A percentile compares a stretch with the other conserved stretches of the same genome.
These are phyloP conservation scores for Epistrophella euchroma DNA, from an alignment of 2,888 invertebrate genomes.

Conservation along the genomic window DNA sequence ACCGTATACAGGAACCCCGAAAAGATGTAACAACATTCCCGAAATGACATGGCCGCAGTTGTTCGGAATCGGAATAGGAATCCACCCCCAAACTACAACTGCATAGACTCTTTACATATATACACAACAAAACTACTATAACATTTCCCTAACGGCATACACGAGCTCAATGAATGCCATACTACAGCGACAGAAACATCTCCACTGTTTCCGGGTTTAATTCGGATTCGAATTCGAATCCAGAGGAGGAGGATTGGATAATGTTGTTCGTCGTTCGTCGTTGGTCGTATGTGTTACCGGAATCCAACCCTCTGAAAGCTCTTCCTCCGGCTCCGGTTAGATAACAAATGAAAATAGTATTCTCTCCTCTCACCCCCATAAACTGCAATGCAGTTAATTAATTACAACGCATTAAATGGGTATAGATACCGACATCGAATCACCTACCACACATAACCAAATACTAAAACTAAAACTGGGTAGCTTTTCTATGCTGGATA, in stretches of 20 bases:
- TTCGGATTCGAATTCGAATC: constrained; percentile 59
- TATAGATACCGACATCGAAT: constrained; percentile 32
- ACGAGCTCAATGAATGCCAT: constrained; percentile 56
- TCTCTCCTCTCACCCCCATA: constrained; percentile 42
- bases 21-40: constrained; percentile 68
- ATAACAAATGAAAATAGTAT: constrained; percentile 65
- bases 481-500: constrained; percentile 53
- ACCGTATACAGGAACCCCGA: neutral
- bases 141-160: constrained; percentile 39
- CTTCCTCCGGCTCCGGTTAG: constrained; percentile 13
- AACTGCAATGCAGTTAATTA: constrained; percentile 75
- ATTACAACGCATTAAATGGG: constrained; percentile 74
- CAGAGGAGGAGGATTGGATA: constrained; percentile 61
- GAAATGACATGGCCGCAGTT: constrained; percentile 73
- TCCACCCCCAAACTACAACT: neutral
- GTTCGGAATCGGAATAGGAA: constrained; percentile 39
- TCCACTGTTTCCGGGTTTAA: constrained; percentile 70
- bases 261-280: constrained; percentile 40
- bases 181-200: constrained; percentile 61
- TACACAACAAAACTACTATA: constrained; percentile 19
- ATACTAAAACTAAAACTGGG: constrained; percentile 25
- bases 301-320: constrained; percentile 6
- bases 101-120: neutral
- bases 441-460: constrained; percentile 14
- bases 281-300: constrained; percentile 40